Evolutionary conservation across 37 sponge, comb jelly and placozoan genomes (phyloP).

Genomic region (Axinella damicornis): DNA sequence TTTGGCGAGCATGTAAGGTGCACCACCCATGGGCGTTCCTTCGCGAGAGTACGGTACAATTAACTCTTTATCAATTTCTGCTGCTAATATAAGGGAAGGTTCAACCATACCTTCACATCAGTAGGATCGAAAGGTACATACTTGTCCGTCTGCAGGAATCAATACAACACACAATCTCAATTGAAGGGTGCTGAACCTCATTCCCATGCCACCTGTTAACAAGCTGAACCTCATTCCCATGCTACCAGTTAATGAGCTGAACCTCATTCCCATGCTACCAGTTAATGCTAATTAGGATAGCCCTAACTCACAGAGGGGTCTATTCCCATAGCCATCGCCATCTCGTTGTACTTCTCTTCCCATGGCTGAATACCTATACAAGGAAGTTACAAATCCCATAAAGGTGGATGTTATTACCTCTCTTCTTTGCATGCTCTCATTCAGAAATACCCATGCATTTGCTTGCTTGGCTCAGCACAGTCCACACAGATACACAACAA

Average conservation of each 20-base stretch:
- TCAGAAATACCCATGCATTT: no score
- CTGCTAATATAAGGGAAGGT: not conserved
- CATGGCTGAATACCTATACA: conserved; percentile 72
- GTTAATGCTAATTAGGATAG: no score
- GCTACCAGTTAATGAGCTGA: not conserved
- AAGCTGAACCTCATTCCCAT: no score
- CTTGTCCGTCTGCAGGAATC: conserved; percentile 28
- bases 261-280: no score
- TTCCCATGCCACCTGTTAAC: no score
- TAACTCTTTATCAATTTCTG: not conserved
- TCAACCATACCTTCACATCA: conserved; percentile 50
- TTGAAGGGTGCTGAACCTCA: not conserved
- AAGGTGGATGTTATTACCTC: no score
- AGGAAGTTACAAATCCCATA: no score
- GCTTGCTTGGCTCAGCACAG: no score
- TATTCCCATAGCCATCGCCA: conserved; percentile 86
- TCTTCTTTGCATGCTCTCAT: no score
- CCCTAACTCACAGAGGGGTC: conserved; percentile 45
- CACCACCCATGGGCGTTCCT: no score
- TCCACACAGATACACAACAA: no score
- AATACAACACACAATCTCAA: not conserved
- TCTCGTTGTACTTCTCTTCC: conserved; percentile 77
- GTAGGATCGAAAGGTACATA: conserved; percentile 76
- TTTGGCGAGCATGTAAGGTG: no score
- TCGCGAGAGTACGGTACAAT: not conserved